phyloP scores from a whole-genome alignment of 2,888 invertebrate genomes.

The Polyploca ridens region DNA sequence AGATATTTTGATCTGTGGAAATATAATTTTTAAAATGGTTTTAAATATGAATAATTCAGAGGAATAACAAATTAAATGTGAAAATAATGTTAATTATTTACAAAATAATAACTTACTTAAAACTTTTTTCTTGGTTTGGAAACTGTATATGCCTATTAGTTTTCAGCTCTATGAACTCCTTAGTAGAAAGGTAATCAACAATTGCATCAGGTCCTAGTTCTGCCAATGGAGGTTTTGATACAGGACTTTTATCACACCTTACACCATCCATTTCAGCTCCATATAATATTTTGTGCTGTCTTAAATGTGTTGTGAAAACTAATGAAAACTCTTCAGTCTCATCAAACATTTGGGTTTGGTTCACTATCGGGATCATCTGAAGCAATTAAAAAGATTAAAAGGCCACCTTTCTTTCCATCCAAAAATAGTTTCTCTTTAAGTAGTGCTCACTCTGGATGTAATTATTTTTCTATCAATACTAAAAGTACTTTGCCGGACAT shows the following conservation, averaged over 20 bases:
- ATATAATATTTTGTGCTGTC: constrained; percentile 86
- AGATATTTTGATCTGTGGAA: no score
- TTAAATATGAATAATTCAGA: no score
- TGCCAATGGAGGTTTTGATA: constrained; percentile 45
- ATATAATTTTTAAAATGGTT: no score
- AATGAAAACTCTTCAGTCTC: constrained; percentile 88
- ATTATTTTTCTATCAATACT: no score
- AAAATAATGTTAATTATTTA: no score
- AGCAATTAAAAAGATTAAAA: constrained; percentile 28
- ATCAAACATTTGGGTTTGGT: constrained; percentile 82
- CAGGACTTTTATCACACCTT: constrained; percentile 51
- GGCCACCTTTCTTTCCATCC: not conserved
- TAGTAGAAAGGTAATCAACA: constrained; percentile 68
- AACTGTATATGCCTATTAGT: constrained; percentile 84
- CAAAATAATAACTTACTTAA: constrained; percentile 57
- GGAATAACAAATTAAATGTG: no score
- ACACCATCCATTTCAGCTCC: constrained; percentile 92
- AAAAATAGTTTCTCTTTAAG: not conserved
- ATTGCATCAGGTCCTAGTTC: constrained; percentile 59
- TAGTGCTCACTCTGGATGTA: no score
- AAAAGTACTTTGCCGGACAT: no score
- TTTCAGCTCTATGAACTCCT: constrained; percentile 89
- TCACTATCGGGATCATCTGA: constrained; percentile 74
- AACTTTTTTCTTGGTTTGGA: constrained; percentile 82
- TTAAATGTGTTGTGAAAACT: constrained; percentile 85